Evolutionary conservation across 2,113 vertebrate genomes (phyloP).

Genomic region (Rhinolophus ferrumequinum): DNA sequence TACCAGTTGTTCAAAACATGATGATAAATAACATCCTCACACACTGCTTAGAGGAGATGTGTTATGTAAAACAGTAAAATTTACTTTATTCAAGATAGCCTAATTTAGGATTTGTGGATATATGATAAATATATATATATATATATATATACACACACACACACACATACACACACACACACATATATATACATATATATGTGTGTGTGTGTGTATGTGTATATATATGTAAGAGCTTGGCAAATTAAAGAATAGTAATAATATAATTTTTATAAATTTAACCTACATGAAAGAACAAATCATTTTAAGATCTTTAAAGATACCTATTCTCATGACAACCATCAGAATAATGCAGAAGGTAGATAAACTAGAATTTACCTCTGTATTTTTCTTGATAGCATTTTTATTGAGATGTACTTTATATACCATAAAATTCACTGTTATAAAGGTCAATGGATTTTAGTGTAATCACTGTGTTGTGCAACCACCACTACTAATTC

Average conservation of each 20-base stretch:
- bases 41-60: neutral
- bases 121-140: neutral
- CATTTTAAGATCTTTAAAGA: neutral
- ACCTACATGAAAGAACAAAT: neutral
- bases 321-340: neutral
- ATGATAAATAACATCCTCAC: neutral
- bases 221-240: neutral
- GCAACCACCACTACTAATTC: neutral
- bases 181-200: too few relatives aligned
- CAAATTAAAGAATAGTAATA: neutral
- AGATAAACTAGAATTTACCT: neutral
- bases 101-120: neutral
- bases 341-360: neutral
- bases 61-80: neutral
- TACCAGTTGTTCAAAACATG: neutral
- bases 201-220: neutral
- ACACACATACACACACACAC: too few relatives aligned
- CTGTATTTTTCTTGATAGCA: neutral
- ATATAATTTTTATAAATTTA: neutral
- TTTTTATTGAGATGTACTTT: conserved; percentile 14
- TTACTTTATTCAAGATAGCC: neutral
- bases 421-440: neutral
- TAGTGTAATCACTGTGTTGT: neutral
- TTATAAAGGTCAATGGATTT: neutral
- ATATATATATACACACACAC: too few relatives aligned